Evolutionary conservation across 2,888 invertebrate species (phyloP), one percentile per base, ranked within the genome.

Genomic region (Andrena minutula): DNA sequence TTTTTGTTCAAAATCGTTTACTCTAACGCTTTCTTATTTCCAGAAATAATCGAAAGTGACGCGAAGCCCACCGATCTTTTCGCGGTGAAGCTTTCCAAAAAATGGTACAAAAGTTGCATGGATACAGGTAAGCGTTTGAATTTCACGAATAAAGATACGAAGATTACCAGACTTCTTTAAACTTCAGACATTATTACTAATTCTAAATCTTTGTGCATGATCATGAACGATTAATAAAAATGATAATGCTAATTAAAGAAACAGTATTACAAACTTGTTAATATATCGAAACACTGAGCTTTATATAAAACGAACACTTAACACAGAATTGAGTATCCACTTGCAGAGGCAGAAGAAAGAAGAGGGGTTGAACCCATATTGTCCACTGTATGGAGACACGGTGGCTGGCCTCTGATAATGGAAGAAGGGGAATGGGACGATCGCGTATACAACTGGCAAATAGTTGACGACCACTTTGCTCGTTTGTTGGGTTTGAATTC

Each of bases 341-440:
- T n/a, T 26, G 26, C 30, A 88, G 89, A 86, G 20, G 64, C n/a
- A n/a, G 85, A 88, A 2, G 82, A 89, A 30, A 61, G 60, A 23
- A 69, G 70, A 56, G 88, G 88, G 0, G 41, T 91, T 1, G 83
- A 86, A 10, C 88, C 91, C 3, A 20, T 91, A 7, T 65, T 89
- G n/a, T 83, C 85, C n/a, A 86, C 88, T 10, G 6, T 90, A 6
- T 82, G 88, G 70, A 83, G 84, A 79, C 83, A 80, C 53, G 91
- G 91, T 26, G 91, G 91, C 3, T 91, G 91, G 91, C 91, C 91
- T 0, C 78, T 91, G 66, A 84, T 84, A 32, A 88, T 91, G 87
- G 89, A 90, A 12, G 68, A 72, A 0, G 87, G 83, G 0, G 90
- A 91, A 77, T 91, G 91, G 91, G 73, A 88, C n/a, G 79, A 79